A percentile compares a stretch with the other conserved stretches of the same genome.
These are phyloP conservation scores for Sardina pilchardus DNA, from an alignment of 2,113 vertebrate genomes.

Conservation along the genomic window DNA sequence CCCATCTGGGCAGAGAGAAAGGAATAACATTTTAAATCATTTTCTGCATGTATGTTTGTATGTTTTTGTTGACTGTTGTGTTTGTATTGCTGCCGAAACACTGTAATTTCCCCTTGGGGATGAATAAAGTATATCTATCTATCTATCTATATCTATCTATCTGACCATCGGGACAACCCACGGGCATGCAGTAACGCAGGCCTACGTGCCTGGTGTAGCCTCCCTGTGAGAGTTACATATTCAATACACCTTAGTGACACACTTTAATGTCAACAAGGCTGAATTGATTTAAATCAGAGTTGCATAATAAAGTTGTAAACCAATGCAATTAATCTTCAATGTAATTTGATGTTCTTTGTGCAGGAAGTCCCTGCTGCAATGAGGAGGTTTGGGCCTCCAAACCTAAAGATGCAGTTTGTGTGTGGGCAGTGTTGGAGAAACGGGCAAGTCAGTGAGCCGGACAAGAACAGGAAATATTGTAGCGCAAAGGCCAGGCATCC, in stretches of 20 bases:
- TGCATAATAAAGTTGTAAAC: background rate
- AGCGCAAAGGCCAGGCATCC: slow-evolving; percentile 93
- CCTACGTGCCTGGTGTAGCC: no score
- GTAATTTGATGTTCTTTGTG: background rate
- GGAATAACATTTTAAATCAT: no score
- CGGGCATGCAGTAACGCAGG: no score
- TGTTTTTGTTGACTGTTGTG: no score
- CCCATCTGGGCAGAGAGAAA: no score
- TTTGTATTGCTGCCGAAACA: no score
- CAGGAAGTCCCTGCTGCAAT: slow-evolving; percentile 71
- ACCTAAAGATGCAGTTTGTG: slow-evolving; percentile 96
- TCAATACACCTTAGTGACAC: background rate
- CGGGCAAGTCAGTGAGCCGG: slow-evolving; percentile 91
- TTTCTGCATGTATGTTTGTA: no score
- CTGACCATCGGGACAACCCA: no score
- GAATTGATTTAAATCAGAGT: background rate
- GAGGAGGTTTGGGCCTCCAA: slow-evolving; percentile 81
- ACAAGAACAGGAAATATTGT: slow-evolving; percentile 96
- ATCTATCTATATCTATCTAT: no score
- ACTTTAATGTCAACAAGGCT: background rate
- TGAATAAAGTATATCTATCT: no score
- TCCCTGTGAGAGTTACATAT: background rate
- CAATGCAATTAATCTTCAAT: background rate
- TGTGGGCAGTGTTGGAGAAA: slow-evolving; percentile 94
- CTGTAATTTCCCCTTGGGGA: no score